These are phyloP conservation scores for Megalurothrips usitatus DNA, from an alignment of 2,888 invertebrate genomes.

Conservation along the genomic window DNA sequence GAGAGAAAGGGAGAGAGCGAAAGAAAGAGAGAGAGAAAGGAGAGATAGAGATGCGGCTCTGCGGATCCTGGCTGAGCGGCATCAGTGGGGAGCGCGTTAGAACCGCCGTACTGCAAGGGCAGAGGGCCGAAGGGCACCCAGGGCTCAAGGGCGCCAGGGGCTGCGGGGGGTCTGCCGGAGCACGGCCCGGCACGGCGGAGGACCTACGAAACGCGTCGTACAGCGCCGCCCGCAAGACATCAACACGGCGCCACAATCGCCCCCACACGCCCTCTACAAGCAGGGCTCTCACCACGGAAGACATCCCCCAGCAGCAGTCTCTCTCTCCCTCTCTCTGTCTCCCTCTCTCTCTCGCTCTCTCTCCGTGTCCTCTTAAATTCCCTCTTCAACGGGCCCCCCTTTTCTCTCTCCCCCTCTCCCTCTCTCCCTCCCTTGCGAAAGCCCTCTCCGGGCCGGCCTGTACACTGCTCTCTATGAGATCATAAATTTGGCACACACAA, in stretches of 20 bases:
- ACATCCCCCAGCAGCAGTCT: not conserved
- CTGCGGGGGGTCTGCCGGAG: too few species aligned
- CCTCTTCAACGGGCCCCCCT: not conserved
- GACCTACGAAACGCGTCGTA: not conserved
- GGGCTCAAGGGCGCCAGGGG: too few species aligned
- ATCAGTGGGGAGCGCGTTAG: not conserved
- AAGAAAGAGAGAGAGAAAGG: not conserved
- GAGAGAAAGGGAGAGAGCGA: too few species aligned
- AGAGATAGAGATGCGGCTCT: not conserved
- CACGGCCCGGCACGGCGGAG: not conserved
- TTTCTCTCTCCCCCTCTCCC: too few species aligned
- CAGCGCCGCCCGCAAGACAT: not conserved
- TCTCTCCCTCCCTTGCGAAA: not conserved
- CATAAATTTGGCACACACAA: conserved; percentile 13
- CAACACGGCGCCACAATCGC: not conserved
- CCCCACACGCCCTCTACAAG: not conserved
- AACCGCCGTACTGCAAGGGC: not conserved
- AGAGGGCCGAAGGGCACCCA: too few species aligned
- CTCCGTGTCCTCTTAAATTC: not conserved
- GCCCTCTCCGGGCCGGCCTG: conserved; percentile 10
- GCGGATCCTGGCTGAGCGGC: not conserved
- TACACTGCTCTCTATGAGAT: conserved; percentile 24
- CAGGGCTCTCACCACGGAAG: not conserved
- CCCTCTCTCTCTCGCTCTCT: not conserved
- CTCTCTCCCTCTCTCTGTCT: not conserved